Evolutionary conservation across 2,113 vertebrate genomes (phyloP).

Genomic region (Charadrius vociferus): DNA sequence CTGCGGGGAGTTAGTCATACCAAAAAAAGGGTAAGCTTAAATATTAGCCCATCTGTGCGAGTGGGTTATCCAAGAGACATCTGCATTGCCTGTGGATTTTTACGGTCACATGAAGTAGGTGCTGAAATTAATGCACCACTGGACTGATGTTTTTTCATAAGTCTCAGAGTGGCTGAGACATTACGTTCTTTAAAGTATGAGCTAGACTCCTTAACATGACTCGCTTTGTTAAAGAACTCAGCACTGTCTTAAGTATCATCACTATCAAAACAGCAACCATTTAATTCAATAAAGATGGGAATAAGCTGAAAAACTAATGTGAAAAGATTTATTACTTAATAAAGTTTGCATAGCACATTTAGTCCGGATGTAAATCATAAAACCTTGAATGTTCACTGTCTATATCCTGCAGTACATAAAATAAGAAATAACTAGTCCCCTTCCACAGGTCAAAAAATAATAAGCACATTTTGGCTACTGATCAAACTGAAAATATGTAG

Average conservation of each 20-base stretch:
- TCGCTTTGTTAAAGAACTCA: constrained; percentile 4
- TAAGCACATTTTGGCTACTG: not conserved
- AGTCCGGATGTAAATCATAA: not conserved
- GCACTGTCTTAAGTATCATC: not conserved
- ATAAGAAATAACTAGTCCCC: not conserved
- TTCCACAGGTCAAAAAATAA: not conserved
- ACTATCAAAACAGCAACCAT: constrained; percentile 2
- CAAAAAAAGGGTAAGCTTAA: not conserved
- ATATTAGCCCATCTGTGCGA: not conserved
- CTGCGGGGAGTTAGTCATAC: not conserved
- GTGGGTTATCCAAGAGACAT: not conserved
- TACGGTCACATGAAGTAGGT: not conserved
- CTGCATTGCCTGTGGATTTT: not conserved
- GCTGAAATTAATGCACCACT: not conserved
- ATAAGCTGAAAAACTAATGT: not conserved
- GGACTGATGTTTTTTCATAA: not conserved
- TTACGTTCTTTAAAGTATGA: constrained; percentile 4
- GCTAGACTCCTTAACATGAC: not conserved
- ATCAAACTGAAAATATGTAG: not conserved
- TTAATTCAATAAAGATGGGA: constrained; percentile 25
- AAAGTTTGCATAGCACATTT: not conserved
- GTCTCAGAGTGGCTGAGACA: not conserved
- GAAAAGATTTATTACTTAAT: constrained; percentile 44
- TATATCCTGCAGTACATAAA: not conserved
- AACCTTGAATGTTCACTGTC: not conserved